Percentiles rank a stretch among this genome's conserved stretches.
Evolutionary conservation across 2,797 vertebrate species (phyloP).

Genomic region (Prunella strophiata): DNA sequence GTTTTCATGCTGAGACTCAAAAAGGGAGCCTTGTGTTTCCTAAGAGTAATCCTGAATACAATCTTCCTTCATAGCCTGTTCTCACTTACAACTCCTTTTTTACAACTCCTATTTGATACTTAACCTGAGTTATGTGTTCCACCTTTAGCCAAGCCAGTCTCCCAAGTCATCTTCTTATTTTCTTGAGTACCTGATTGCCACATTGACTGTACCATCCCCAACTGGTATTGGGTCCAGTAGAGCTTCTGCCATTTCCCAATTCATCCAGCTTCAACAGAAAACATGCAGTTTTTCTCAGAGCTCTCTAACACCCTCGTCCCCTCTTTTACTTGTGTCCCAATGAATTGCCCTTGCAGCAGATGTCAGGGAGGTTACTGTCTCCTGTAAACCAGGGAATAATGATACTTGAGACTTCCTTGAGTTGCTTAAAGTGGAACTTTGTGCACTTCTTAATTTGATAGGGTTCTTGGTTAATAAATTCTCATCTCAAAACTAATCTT

Average conservation of each 20-base stretch:
- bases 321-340: not conserved
- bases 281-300: not conserved
- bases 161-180: not conserved
- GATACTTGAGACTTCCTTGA: not conserved
- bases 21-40: not conserved
- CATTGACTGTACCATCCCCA: not conserved
- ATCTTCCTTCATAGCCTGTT: not conserved
- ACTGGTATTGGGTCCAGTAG: not conserved
- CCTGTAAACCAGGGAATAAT: not conserved
- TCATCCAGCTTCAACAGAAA: not conserved
- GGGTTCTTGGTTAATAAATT: not conserved
- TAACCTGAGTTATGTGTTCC: not conserved
- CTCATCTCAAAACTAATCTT: not conserved
- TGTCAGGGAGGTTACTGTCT: not conserved
- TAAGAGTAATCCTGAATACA: not conserved
- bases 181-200: not conserved
- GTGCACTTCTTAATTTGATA: not conserved
- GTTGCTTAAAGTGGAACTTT: not conserved
- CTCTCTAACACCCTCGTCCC: rapidly evolving
- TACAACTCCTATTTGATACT: not conserved
- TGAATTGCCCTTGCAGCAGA: not conserved
- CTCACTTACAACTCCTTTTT: not conserved
- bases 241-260: not conserved
- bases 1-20: not conserved
- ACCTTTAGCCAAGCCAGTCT: not conserved